Conservation (phyloP, 2,113 vertebrate species). For the Saimiri boliviensis region DNA sequence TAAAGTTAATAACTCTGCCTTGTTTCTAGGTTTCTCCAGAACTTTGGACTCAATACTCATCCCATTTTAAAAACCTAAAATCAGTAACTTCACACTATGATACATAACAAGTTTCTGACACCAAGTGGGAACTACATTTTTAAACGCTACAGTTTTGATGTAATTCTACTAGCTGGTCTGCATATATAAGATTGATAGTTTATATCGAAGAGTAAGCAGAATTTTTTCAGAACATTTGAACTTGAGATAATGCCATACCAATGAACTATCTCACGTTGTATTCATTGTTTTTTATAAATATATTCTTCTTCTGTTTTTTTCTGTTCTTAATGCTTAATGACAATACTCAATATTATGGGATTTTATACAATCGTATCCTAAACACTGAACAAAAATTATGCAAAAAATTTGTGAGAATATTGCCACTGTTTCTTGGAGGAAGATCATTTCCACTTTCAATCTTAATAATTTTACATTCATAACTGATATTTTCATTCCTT, state of each 20-base stretch:
- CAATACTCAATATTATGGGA: neutral
- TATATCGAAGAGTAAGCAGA: neutral
- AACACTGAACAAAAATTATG: neutral
- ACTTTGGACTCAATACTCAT: neutral
- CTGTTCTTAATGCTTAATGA: neutral
- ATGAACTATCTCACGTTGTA: neutral
- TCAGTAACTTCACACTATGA: neutral
- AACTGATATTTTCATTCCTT: neutral
- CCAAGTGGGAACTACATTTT: neutral
- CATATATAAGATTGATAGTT: too few species aligned
- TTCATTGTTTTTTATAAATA: neutral
- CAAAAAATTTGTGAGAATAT: neutral
- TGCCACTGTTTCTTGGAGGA: neutral
- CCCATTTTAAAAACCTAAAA: neutral
- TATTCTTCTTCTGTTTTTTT: slow-evolving; percentile 19
- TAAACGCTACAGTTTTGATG: neutral
- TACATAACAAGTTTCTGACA: neutral
- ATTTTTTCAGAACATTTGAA: neutral
- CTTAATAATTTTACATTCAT: neutral
- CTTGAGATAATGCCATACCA: neutral
- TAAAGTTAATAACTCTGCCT: neutral
- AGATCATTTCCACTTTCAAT: neutral
- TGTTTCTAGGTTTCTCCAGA: neutral
- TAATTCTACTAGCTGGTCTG: neutral
- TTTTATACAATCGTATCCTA: neutral